phyloP scores from a whole-genome alignment of 2,888 invertebrate genomes.

The Drepanosiphum platanoidis region DNA sequence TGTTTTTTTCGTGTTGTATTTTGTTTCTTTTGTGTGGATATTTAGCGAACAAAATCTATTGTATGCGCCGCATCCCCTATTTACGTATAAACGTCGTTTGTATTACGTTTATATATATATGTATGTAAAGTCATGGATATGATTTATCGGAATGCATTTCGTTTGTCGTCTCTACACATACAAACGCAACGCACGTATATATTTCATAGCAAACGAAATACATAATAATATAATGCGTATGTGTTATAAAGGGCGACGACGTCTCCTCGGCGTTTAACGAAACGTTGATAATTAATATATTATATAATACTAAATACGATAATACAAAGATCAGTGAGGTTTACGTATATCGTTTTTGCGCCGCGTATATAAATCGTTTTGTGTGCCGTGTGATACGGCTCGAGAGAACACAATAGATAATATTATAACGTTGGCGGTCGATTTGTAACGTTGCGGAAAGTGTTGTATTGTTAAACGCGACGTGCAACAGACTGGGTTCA shows the following conservation, averaged over 20 bases:
- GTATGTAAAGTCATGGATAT: background rate
- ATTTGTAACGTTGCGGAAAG: too few species aligned
- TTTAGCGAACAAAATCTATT: background rate
- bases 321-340: too few species aligned
- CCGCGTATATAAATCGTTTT: background rate
- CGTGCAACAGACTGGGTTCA: too few species aligned
- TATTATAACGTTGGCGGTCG: too few species aligned
- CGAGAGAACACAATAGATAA: too few species aligned
- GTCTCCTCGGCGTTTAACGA: background rate
- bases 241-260: background rate
- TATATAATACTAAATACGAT: too few species aligned
- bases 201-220: too few species aligned
- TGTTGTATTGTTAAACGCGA: too few species aligned
- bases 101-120: background rate
- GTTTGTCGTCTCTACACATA: too few species aligned
- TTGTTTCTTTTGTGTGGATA: background rate
- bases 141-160: background rate
- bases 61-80: background rate
- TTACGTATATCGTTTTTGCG: too few species aligned
- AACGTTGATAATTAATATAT: background rate
- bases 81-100: background rate
- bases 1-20: background rate
- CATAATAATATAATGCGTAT: background rate
- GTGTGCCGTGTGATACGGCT: too few species aligned
- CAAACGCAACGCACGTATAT: too few species aligned